Conservation (phyloP, 2,113 vertebrate genomes). For the Strix aluco region DNA sequence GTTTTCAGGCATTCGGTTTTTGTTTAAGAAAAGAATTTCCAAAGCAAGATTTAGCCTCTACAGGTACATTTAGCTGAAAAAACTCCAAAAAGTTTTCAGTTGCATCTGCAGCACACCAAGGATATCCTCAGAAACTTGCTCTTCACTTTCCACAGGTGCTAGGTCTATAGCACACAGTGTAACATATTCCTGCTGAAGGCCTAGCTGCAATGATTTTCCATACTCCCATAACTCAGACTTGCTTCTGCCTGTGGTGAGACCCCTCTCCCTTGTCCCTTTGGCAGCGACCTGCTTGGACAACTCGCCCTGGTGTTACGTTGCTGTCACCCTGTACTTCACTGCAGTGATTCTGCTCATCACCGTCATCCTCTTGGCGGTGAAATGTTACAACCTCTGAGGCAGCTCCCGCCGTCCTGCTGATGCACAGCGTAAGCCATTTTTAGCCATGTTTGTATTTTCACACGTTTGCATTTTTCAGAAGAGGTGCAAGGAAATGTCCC, state of each 20-base stretch:
- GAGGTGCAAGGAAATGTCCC: background rate
- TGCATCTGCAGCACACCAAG: background rate
- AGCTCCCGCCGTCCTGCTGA: background rate
- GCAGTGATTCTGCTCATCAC: background rate
- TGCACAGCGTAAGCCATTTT: background rate
- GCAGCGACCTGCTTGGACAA: background rate
- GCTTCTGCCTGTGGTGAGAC: background rate
- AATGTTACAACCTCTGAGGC: background rate
- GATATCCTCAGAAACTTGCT: background rate
- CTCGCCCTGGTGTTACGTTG: background rate
- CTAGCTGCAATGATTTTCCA: background rate
- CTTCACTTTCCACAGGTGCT: background rate
- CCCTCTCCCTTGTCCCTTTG: background rate
- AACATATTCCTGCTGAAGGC: background rate
- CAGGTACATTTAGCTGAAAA: background rate
- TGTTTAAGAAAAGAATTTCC: background rate
- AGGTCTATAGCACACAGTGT: background rate
- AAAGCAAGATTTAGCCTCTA: background rate
- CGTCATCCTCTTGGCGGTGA: background rate
- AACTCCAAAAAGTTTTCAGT: background rate
- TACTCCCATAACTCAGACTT: background rate
- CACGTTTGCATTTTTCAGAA: background rate
- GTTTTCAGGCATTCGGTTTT: background rate
- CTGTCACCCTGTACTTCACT: background rate
- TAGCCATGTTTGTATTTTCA: background rate